Evolutionary conservation across 2,888 invertebrate species (phyloP).

Genomic region (Acleris holmiana): DNA sequence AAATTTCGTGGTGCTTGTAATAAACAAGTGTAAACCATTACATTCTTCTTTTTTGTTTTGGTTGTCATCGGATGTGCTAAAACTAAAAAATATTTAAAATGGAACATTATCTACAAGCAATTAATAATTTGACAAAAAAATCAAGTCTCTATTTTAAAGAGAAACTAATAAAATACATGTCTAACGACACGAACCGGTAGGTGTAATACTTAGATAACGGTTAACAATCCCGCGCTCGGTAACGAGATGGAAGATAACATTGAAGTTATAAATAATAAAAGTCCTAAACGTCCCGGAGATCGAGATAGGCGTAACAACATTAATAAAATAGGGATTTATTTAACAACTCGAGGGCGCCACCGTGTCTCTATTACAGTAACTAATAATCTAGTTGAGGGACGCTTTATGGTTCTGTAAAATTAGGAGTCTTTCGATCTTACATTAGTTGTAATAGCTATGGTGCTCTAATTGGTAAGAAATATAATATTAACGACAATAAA

Average conservation of each 20-base stretch:
- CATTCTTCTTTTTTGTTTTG: too few relatives aligned
- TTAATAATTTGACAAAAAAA: not conserved
- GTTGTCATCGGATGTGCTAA: too few relatives aligned
- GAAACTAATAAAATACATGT: conserved; percentile 26
- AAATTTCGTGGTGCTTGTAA: too few relatives aligned
- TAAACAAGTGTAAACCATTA: too few relatives aligned
- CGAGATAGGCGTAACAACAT: conserved; percentile 78
- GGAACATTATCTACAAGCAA: not conserved
- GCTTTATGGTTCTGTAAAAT: conserved; percentile 33
- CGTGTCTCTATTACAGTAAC: conserved; percentile 69
- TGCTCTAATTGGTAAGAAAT: conserved; percentile 5
- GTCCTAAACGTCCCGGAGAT: conserved; percentile 73
- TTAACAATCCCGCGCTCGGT: conserved; percentile 55
- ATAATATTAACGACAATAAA: too few relatives aligned
- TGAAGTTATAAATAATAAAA: conserved; percentile 79
- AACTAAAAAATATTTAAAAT: not conserved
- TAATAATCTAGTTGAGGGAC: conserved; percentile 34
- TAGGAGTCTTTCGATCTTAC: conserved; percentile 14
- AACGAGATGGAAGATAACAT: conserved; percentile 64
- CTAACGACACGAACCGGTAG: conserved; percentile 25
- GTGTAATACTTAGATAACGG: conserved; percentile 46
- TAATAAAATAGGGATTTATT: conserved; percentile 80
- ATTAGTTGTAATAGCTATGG: not conserved
- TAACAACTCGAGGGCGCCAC: conserved; percentile 71
- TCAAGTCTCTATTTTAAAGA: conserved; percentile 10